A percentile compares a stretch with the other conserved stretches of the same genome.
Evolutionary conservation across 2,888 invertebrate species (phyloP).

Genomic region (Onchidella celtica): DNA sequence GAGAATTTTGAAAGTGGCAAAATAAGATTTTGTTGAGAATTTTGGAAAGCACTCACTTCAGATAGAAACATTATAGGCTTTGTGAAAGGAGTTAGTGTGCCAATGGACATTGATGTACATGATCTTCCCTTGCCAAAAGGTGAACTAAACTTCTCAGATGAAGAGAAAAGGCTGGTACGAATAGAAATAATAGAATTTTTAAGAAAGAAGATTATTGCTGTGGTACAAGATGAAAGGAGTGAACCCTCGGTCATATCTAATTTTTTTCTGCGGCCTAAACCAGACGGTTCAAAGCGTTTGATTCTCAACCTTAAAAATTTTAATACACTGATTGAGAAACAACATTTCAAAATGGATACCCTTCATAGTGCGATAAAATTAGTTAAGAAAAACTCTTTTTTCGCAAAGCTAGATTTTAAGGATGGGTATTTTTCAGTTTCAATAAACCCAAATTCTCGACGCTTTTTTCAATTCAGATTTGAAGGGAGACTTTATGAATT

Average conservation of each 20-base stretch:
- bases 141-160: neutral
- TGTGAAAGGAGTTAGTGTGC: neutral
- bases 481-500: neutral
- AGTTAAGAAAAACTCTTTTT: neutral
- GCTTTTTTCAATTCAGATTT: conserved; percentile 6
- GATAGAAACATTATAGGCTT: neutral
- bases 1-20: neutral
- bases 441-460: neutral
- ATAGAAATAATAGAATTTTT: neutral
- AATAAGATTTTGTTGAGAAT: neutral
- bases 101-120: neutral
- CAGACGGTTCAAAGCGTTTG: neutral
- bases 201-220: neutral
- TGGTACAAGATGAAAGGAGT: neutral
- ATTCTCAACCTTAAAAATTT: neutral
- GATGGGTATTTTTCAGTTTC: neutral
- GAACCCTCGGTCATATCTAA: neutral
- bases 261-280: neutral
- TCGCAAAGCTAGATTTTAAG: neutral
- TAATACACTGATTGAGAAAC: neutral
- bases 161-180: neutral
- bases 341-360: neutral
- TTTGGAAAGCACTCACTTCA: neutral
- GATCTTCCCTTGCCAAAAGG: neutral
- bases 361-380: neutral